Percentiles rank a stretch among this genome's conserved stretches.
Evolutionary conservation across 2,888 invertebrate species (phyloP).

Genomic region (Rhagonycha fulva): DNA sequence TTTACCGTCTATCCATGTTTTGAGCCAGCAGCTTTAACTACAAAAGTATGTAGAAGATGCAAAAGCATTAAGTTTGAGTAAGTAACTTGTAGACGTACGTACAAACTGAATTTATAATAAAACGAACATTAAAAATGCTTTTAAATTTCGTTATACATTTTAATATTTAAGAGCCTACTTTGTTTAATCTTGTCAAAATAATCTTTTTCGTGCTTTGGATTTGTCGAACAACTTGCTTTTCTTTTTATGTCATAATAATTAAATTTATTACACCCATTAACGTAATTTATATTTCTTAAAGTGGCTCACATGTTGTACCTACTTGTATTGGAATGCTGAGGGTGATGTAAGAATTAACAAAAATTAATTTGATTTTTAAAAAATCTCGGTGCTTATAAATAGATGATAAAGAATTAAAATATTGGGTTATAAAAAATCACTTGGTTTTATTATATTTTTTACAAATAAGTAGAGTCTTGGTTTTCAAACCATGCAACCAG

Average conservation of each 20-base stretch:
- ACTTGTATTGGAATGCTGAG: not conserved
- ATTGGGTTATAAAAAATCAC: no score
- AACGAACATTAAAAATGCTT: not conserved
- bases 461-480: no score
- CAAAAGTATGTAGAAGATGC: not conserved
- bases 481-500: no score
- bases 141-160: not conserved
- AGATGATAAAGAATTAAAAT: not conserved
- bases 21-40: not conserved
- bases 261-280: not conserved
- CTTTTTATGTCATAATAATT: not conserved
- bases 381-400: not conserved
- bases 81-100: not conserved
- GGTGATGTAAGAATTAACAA: not conserved
- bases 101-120: not conserved
- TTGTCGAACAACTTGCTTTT: not conserved
- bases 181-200: not conserved
- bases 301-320: not conserved
- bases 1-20: not conserved
- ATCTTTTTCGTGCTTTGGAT: not conserved
- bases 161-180: not conserved
- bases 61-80: not conserved
- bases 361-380: not conserved
- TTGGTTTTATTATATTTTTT: no score
- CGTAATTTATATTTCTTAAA: not conserved